Base-by-base conservation (phyloP, 2,113 vertebrate species). In the Coptodon rendalli region DNA sequence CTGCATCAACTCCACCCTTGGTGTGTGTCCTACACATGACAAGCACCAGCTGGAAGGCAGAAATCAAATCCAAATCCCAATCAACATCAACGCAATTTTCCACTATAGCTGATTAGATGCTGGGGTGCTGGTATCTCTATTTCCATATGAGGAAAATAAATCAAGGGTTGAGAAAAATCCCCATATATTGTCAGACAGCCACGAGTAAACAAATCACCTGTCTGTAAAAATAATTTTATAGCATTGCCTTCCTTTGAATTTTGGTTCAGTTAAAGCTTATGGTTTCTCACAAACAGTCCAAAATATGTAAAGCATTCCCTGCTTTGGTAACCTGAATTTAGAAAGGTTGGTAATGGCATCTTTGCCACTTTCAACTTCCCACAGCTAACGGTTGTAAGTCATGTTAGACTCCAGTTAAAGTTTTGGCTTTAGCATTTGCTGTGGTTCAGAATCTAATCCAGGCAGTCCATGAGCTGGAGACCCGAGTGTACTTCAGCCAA, bases 351-450 rank as follows among this genome's bases (percentile, higher is more conserved):
- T 76, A 84, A 85, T 93, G 89, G 92, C 85, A 82, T 45, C 16
- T 84, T 90, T 91, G 52, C 50, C 85, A 90, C 90, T 86, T 85
- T 63, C 76, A 82, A n/a, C 92, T 89, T 89, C 88, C 52, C 86
- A 90, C 84, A 14, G 11, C 43, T 29, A 3, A 54, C 52, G 40
- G 81, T 45, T 59, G 57, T 52, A 3, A 86, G 50, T 86, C 81
- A 56, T 86, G 66, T 87, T 73, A 89, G 79, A 76, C 82, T 84
- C 38, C 36, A 53, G 31, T 87, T 83, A 61, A 88, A 68, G 50
- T 91, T 83, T 43, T 29, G 59, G 22, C 54, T 56, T 80, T 12
- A 48, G 87, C 86, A 59, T 50, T 22, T 53, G 36, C 84, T 29
- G 22, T 53, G 36, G 34, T 82, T 85, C n/a, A 50, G 88, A 86